phyloP scores from a whole-genome alignment of 2,888 invertebrate genomes.

The Alviniconcha strummeri region DNA sequence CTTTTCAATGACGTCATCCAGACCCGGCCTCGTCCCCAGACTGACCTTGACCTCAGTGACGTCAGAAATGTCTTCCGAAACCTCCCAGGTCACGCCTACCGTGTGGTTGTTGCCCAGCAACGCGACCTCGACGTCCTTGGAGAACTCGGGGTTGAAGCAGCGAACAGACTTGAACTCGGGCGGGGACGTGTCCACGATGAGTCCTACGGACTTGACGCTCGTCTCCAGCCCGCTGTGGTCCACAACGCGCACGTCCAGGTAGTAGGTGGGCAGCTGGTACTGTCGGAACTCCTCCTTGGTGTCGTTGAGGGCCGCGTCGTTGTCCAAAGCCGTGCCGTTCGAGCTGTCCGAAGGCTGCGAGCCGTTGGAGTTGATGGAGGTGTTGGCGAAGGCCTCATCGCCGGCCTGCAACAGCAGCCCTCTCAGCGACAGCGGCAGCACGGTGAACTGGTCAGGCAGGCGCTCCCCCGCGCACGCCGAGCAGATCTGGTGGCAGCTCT shows the following conservation, averaged over 20 bases:
- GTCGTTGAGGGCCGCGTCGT: background rate
- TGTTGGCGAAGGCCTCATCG: background rate
- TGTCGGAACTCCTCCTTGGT: background rate
- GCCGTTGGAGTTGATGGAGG: background rate
- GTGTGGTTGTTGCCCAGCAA: constrained; percentile 51
- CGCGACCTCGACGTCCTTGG: constrained; percentile 48
- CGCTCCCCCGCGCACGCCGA: background rate
- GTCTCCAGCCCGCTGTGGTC: constrained; percentile 52
- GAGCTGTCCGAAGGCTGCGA: background rate
- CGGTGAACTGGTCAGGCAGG: background rate
- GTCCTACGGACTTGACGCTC: constrained; percentile 45
- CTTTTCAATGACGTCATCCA: background rate
- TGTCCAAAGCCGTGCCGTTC: background rate
- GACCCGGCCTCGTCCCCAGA: constrained; percentile 37
- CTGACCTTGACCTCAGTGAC: constrained; percentile 42
- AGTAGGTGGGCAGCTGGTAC: constrained; percentile 43
- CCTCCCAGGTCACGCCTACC: constrained; percentile 53
- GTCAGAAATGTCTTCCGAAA: constrained; percentile 49
- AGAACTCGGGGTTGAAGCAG: constrained; percentile 52
- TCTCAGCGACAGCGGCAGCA: background rate
- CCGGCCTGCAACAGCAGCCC: constrained; percentile 19
- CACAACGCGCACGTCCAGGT: constrained; percentile 47
- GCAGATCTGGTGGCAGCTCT: background rate
- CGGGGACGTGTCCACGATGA: constrained; percentile 52
- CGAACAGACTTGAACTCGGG: constrained; percentile 47